Conservation (phyloP, 2,797 vertebrate genomes). For the Smutsia temminckii region DNA sequence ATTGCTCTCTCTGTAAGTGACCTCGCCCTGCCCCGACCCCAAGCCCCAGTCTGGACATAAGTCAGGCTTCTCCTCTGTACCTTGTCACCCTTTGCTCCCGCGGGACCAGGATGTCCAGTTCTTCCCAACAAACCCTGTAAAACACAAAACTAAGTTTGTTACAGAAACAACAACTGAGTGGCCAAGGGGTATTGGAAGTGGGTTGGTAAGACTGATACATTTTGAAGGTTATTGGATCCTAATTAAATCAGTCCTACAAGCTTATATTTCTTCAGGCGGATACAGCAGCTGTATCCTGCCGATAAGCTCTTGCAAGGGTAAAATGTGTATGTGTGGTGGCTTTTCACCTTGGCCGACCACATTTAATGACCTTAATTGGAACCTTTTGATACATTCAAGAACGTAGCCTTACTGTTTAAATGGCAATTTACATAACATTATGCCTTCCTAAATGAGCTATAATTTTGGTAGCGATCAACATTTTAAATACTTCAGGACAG, state of each 20-base stretch:
- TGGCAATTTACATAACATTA: constrained; percentile 75
- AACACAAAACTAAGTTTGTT: constrained; percentile 74
- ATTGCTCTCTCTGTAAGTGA: not conserved
- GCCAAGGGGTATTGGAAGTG: constrained; percentile 1
- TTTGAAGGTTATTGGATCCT: constrained; percentile 75
- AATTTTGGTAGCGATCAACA: constrained; percentile 69
- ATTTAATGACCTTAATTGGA: constrained; percentile 73
- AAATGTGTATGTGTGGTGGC: constrained; percentile 62
- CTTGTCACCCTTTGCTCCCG: constrained; percentile 93
- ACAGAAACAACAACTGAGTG: constrained; percentile 66
- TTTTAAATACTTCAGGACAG: constrained; percentile 58
- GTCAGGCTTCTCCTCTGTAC: constrained; percentile 81
- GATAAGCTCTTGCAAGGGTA: constrained; percentile 74
- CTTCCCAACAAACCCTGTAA: constrained; percentile 92
- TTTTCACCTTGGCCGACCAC: constrained; percentile 79
- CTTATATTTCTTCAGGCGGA: constrained; percentile 74
- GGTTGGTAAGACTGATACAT: constrained; percentile 66
- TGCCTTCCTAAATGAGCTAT: constrained; percentile 70
- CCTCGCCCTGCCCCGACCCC: not conserved
- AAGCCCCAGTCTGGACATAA: not conserved
- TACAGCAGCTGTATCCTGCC: constrained; percentile 71
- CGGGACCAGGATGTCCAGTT: constrained; percentile 90
- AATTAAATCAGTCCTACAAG: constrained; percentile 72
- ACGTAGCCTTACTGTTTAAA: constrained; percentile 78
- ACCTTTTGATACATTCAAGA: constrained; percentile 74